Conservation (phyloP, 2,113 vertebrate genomes). For the Sclerurus mexicanus region DNA sequence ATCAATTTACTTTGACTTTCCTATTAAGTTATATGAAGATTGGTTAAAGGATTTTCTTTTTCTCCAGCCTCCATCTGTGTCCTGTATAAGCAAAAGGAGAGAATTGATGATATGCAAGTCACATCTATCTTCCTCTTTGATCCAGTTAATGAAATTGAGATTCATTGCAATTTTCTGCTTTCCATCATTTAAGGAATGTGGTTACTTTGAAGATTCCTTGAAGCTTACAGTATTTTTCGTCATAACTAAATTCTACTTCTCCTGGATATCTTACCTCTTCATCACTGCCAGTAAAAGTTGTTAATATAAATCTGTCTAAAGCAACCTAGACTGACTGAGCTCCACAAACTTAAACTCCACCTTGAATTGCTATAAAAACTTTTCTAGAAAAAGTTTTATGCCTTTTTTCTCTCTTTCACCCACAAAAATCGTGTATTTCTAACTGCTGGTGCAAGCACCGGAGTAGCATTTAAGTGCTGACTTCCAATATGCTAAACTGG, state of each 20-base stretch:
- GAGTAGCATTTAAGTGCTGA: neutral
- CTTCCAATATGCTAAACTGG: neutral
- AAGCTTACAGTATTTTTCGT: neutral
- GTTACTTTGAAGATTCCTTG: slow-evolving; percentile 24
- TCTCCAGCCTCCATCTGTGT: neutral
- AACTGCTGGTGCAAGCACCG: neutral
- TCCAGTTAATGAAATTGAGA: neutral
- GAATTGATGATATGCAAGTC: neutral
- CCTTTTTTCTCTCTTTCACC: neutral
- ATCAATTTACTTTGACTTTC: slow-evolving; percentile 18
- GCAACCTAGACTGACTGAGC: neutral
- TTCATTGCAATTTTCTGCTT: slow-evolving; percentile 5
- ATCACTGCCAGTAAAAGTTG: neutral
- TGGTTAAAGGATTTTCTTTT: neutral
- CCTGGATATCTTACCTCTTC: neutral
- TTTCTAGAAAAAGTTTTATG: neutral
- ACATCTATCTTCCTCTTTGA: slow-evolving; percentile 22
- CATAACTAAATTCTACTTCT: neutral
- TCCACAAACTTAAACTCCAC: neutral
- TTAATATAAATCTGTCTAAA: neutral
- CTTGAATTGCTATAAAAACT: neutral
- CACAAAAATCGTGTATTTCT: neutral
- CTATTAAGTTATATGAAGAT: neutral
- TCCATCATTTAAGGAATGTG: neutral
- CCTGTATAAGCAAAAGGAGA: neutral